A percentile compares a stretch with the other conserved stretches of the same genome.
Evolutionary conservation across 2,888 invertebrate genomes (phyloP).

Genomic region (Elysia crispata): DNA sequence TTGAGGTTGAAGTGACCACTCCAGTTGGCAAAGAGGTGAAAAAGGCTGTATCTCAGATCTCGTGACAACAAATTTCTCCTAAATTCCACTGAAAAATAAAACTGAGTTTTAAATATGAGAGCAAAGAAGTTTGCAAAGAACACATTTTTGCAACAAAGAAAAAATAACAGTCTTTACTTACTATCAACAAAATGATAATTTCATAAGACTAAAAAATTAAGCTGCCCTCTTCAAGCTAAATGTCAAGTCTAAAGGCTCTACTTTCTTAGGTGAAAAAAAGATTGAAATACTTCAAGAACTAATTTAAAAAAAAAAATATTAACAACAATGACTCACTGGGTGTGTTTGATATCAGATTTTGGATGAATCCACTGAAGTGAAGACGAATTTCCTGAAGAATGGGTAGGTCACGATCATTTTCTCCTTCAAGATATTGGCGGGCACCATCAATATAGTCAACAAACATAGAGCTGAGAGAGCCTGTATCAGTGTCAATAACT

Average conservation of each 20-base stretch:
- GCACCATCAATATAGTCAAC: conserved; percentile 97
- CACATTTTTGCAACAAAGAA: too few relatives aligned
- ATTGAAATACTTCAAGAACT: too few relatives aligned
- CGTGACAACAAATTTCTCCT: conserved; percentile 90
- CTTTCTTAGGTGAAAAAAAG: too few relatives aligned
- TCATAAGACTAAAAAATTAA: too few relatives aligned
- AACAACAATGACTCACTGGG: conserved; percentile 82
- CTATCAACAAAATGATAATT: neutral
- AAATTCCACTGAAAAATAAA: conserved; percentile 85
- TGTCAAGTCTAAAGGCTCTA: too few relatives aligned
- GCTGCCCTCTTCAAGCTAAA: too few relatives aligned
- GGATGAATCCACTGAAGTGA: conserved; percentile 95
- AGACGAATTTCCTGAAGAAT: conserved; percentile 90
- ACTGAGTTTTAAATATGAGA: too few relatives aligned
- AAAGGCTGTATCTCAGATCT: conserved; percentile 90
- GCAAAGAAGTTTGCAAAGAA: too few relatives aligned
- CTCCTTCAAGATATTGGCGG: conserved; percentile 91
- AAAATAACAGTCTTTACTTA: neutral
- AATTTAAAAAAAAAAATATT: too few relatives aligned
- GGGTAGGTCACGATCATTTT: conserved; percentile 94
- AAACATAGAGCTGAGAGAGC: conserved; percentile 89
- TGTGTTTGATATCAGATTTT: conserved; percentile 95
- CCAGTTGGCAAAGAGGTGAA: conserved; percentile 95
- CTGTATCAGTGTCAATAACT: conserved; percentile 89
- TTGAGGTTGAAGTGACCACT: conserved; percentile 88